A percentile compares a stretch with the other conserved stretches of the same genome.
phyloP scores from a whole-genome alignment of 2,888 invertebrate genomes.

The Patella caerulea region DNA sequence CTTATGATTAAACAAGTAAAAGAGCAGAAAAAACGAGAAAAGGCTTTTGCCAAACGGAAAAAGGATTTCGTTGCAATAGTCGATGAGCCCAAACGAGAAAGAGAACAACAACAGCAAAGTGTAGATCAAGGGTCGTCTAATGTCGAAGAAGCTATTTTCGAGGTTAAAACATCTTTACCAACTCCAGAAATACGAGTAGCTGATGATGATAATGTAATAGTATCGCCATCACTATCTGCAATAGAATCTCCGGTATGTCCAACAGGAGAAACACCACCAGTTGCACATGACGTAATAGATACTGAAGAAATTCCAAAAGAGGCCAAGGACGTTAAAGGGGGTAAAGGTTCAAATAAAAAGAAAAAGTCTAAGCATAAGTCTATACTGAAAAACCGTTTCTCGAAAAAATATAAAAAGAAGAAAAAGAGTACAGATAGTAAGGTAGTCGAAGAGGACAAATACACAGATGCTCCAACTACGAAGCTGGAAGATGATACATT shows the following conservation, averaged over 20 bases:
- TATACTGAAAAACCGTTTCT: slow-evolving; percentile 1
- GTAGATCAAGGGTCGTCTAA: neutral
- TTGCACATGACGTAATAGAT: neutral
- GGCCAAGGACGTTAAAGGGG: neutral
- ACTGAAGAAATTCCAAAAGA: neutral
- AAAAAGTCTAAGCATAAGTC: slow-evolving; percentile 13
- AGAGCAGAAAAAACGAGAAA: slow-evolving; percentile 31
- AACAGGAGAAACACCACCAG: neutral
- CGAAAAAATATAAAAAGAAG: slow-evolving; percentile 23
- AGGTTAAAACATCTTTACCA: neutral
- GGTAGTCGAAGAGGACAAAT: slow-evolving; percentile 23
- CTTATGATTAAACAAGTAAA: slow-evolving; percentile 21
- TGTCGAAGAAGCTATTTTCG: neutral
- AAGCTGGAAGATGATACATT: slow-evolving; percentile 38
- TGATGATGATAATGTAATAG: neutral
- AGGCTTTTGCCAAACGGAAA: slow-evolving; percentile 24
- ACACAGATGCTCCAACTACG: slow-evolving; percentile 23
- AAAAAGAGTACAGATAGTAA: slow-evolving; percentile 11
- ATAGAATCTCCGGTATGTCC: neutral
- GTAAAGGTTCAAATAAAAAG: slow-evolving; percentile 23
- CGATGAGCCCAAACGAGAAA: slow-evolving; percentile 24
- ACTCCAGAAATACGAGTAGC: neutral
- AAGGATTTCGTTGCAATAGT: slow-evolving; percentile 32
- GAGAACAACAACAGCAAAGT: slow-evolving; percentile 17
- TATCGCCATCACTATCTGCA: neutral